Conservation (phyloP, 2,888 invertebrate species). For the Tuberolachnus salignus region DNA sequence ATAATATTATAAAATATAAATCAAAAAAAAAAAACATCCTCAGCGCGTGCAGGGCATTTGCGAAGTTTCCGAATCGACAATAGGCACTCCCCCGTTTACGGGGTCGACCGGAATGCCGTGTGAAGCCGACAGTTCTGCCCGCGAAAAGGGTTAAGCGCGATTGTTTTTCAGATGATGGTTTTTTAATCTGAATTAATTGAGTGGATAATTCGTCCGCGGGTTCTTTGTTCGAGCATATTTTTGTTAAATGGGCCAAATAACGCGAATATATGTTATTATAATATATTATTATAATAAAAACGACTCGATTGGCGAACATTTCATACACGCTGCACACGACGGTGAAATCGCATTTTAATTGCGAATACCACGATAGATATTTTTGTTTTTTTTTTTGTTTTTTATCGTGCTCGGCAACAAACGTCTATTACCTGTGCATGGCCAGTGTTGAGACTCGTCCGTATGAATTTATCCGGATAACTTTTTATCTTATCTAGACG, state of each 20-base stretch:
- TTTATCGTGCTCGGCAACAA: too few species aligned
- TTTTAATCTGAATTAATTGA: conserved; percentile 55
- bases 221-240: conserved; percentile 21
- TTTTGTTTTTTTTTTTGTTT: too few species aligned
- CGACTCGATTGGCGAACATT: conserved; percentile 22
- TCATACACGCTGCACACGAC: not conserved
- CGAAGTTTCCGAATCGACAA: conserved; percentile 39
- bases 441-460: too few species aligned
- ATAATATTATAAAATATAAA: conserved; percentile 26
- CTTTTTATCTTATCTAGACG: too few species aligned
- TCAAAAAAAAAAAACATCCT: conserved; percentile 28
- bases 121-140: conserved; percentile 47
- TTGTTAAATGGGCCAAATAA: conserved; percentile 44
- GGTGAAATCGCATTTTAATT: conserved; percentile 2
- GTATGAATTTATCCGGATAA: too few species aligned
- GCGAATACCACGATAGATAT: too few species aligned
- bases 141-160: conserved; percentile 50
- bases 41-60: conserved; percentile 13
- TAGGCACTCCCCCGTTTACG: conserved; percentile 39
- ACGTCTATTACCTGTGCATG: too few species aligned
- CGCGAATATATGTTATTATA: conserved; percentile 1
- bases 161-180: conserved; percentile 55
- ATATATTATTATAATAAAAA: not conserved
- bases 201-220: conserved; percentile 20
- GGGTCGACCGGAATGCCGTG: conserved; percentile 10